Evolutionary conservation across 1,140 invertebrate species (phyloP), one percentile per base, ranked within the genome.

Genomic region (Asobara japonica): DNA sequence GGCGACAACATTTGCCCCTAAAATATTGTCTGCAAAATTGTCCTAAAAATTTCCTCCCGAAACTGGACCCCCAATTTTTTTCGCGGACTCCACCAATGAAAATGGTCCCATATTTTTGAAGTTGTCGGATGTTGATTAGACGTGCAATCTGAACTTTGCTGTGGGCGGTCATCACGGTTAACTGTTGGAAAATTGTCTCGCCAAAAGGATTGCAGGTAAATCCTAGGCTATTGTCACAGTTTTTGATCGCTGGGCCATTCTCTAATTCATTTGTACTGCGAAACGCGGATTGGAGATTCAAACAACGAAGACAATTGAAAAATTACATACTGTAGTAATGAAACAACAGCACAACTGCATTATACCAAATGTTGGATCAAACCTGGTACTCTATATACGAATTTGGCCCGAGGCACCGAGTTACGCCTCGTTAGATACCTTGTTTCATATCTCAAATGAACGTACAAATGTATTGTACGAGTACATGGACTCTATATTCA

Each of bases 371-470:
- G 1, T 56, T 56, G 51, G 2, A 62, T 30, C 30, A 62, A 16
- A 31, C 31, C 71, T 78, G 65, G 70, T 65, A 74, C 75, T 79
- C 74, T 78, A 38, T 71, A 65, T 67, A 56, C 73, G 64, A 73
- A 73, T 56, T 78, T 73, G 68, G 65, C 78, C 75, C 65, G 64
- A 75, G 76, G 75, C 77, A 72, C 31, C 72, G 73, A 69, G 71
- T 79, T 77, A 78, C 77, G 74, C 69, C 79, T 83, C 80, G 80
- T 82, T 83, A 83, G 75, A 77, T 74, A 74, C 70, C 76, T 80
- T 82, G 76, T 83, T 80, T 78, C 76, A 74, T 72, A 76, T 78
- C 75, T 76, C 74, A 67, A 79, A 74, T 73, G 66, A 62, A 68
- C 73, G 71, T 60, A 60, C 66, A 62, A 71, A 31, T 65, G 68